Evolutionary conservation across 2,797 vertebrate species (phyloP), one percentile per base, ranked within the genome.

Genomic region (Neoniphon sammara): DNA sequence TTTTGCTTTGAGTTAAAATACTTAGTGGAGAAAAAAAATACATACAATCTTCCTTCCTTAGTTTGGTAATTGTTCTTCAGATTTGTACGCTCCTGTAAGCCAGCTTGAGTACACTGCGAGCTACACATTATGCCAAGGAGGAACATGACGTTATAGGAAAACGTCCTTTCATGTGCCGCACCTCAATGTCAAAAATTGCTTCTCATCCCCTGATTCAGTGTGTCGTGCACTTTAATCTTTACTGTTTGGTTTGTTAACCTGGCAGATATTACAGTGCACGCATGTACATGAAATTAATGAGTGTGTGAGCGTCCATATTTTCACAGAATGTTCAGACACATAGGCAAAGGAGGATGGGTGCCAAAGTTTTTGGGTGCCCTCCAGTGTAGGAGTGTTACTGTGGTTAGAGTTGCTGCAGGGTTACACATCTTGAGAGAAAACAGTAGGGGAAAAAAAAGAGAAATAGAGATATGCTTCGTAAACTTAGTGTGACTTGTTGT

Each of bases 381-480:
- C 1, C 2, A 36, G 69, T 9, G 4, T 8, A 46, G 76, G 73
- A 56, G 67, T 46, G 59, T 60, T 6, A 39, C 30, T 18, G 61
- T 2, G 5, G 3, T 57, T 5, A 54, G 7, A 63, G 34, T 20
- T 20, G 61, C n/a, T 0, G 2, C 61, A 50, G 68, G 15, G 14
- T 25, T 56, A 58, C 2, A 73, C 18, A 34, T 6, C 10, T 31
- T 14, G 9, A 8, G 12, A 59, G n/a, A 59, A 59, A 5, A 36
- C 7, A 7, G 21, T 17, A 1, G 2, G 21, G 11, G 2, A 25
- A 25, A 12, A 15, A 25, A 25, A 12, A n/a, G 20, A 50, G 49
- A 7, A 7, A 34, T 34, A 4, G 18, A 27, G 18, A 14, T 36
- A 8, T 34, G 5, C 15, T 27, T 11, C 25, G 15, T n/a, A n/a